phyloP scores from a whole-genome alignment of 2,888 invertebrate species.

The Athrips mouffetella region DNA sequence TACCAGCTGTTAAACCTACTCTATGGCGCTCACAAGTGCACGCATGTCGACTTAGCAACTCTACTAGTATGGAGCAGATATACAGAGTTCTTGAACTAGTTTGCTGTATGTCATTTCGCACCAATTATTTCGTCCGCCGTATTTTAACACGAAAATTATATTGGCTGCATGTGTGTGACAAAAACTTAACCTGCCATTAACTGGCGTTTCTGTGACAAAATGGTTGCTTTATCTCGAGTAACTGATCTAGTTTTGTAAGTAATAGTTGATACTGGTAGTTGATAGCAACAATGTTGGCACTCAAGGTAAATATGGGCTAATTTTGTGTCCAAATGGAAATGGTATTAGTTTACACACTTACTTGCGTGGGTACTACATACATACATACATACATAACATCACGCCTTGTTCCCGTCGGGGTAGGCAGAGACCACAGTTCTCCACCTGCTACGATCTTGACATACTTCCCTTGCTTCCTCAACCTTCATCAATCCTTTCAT shows the following conservation, averaged over 20 bases:
- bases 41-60: conserved; percentile 4
- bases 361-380: too few species aligned
- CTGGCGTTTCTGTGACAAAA: conserved; percentile 7
- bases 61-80: too few species aligned
- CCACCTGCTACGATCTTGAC: too few species aligned
- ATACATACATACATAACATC: too few species aligned
- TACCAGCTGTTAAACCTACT: not conserved
- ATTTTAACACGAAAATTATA: conserved; percentile 9
- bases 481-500: too few species aligned
- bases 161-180: conserved; percentile 6
- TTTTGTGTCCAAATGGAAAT: too few species aligned
- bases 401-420: too few species aligned
- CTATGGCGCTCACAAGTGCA: conserved; percentile 16
- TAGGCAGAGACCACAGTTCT: too few species aligned
- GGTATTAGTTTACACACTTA: too few species aligned
- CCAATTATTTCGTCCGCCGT: conserved; percentile 9
- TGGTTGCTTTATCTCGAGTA: conserved; percentile 2
- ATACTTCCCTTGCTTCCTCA: too few species aligned
- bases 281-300: too few species aligned
- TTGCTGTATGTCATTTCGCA: conserved; percentile 11
- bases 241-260: conserved; percentile 1
- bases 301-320: conserved; percentile 4
- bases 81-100: conserved; percentile 8
- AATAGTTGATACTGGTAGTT: not conserved
- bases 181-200: conserved; percentile 5